Evolutionary conservation across 2,888 invertebrate species (phyloP).

Genomic region (Ypsolopha scabrella): DNA sequence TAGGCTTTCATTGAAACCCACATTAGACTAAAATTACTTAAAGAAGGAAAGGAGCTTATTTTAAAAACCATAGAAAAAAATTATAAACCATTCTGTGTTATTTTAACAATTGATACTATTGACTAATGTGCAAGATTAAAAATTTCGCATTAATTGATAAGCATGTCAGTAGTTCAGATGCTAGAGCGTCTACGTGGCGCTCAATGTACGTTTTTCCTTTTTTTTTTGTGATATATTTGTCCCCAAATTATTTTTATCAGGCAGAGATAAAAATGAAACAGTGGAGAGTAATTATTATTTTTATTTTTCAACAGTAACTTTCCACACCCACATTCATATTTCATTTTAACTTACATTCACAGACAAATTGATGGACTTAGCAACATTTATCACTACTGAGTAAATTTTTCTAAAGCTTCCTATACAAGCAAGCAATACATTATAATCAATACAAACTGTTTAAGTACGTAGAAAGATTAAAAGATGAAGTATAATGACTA

Average conservation of each 20-base stretch:
- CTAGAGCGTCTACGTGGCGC: too few relatives aligned
- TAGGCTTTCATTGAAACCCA: too few relatives aligned
- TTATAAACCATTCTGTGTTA: too few relatives aligned
- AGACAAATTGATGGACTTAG: slow-evolving; percentile 1
- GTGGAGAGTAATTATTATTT: slow-evolving; percentile 23
- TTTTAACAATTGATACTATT: too few relatives aligned
- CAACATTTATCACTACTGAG: slow-evolving; percentile 4
- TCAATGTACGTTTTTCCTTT: slow-evolving; percentile 4
- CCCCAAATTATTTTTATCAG: too few relatives aligned
- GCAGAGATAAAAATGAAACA: slow-evolving; percentile 11
- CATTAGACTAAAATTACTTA: too few relatives aligned
- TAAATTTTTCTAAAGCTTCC: neutral
- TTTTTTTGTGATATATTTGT: slow-evolving; percentile 1
- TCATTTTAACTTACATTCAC: neutral
- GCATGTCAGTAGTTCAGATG: too few relatives aligned
- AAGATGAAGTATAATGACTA: slow-evolving; percentile 15
- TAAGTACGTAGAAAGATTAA: slow-evolving; percentile 9
- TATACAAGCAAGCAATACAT: neutral
- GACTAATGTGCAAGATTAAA: too few relatives aligned
- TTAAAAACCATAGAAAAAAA: too few relatives aligned
- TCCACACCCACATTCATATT: neutral
- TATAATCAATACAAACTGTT: neutral
- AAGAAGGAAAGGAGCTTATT: too few relatives aligned
- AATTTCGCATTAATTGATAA: too few relatives aligned
- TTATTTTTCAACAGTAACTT: slow-evolving; percentile 36